Evolutionary conservation across 2,797 vertebrate species (phyloP).

Genomic region (Taeniopygia guttata): DNA sequence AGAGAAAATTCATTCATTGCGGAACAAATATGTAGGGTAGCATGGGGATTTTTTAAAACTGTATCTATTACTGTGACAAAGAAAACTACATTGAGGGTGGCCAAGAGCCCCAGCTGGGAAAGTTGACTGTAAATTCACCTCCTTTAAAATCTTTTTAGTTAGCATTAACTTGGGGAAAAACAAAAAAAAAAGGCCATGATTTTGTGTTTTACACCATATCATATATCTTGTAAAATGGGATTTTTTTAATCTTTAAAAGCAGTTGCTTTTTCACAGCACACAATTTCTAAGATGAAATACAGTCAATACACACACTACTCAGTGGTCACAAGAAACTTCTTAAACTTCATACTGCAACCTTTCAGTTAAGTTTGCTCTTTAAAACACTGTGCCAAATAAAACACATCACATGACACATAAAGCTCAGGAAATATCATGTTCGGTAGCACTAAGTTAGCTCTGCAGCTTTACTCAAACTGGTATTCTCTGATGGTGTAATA

Average conservation of each 20-base stretch:
- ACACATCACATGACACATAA: not conserved
- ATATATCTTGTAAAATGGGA: accelerated
- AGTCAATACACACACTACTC: not conserved
- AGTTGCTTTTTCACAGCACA: not conserved
- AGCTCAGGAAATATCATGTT: not conserved
- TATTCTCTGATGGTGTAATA: not conserved
- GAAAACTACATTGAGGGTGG: not conserved
- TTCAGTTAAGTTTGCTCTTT: not conserved
- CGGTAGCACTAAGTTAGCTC: not conserved
- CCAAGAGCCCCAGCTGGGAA: not conserved
- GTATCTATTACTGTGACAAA: not conserved
- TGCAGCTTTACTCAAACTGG: not conserved
- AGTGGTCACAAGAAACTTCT: not conserved
- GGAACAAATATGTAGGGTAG: not conserved
- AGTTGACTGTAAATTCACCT: not conserved
- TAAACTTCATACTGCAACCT: not conserved
- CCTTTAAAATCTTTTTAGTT: not conserved
- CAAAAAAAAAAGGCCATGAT: not conserved
- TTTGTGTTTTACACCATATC: not conserved
- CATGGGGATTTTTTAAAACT: not conserved
- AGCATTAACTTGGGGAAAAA: not conserved
- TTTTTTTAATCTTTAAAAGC: not conserved
- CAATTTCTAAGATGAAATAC: not conserved
- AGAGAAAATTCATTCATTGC: not conserved
- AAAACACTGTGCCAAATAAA: not conserved